These are phyloP conservation scores for Pseudoips prasinana DNA, from an alignment of 2,888 invertebrate genomes.

Conservation along the genomic window DNA sequence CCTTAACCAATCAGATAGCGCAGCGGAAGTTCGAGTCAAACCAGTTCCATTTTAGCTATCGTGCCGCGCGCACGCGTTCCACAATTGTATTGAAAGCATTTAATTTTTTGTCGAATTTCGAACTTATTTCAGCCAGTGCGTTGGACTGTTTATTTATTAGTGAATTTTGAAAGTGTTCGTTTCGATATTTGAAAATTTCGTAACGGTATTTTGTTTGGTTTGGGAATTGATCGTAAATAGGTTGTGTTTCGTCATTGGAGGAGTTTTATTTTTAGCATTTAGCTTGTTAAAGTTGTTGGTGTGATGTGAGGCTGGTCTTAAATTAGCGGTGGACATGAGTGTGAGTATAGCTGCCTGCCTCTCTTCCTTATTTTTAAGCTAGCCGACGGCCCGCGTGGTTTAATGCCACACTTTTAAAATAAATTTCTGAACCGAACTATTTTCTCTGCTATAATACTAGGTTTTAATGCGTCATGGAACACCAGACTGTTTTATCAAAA, in stretches of 20 bases:
- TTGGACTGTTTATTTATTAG: conserved; percentile 29
- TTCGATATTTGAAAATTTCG: conserved; percentile 21
- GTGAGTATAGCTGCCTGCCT: conserved; percentile 69
- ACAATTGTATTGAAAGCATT: conserved; percentile 41
- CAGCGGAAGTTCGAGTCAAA: conserved; percentile 67
- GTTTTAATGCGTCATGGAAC: no score
- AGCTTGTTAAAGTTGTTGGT: conserved; percentile 75
- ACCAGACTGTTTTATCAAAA: no score
- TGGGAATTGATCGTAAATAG: conserved; percentile 47
- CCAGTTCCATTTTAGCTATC: conserved; percentile 74
- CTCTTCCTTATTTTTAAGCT: conserved; percentile 66
- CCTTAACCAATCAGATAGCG: conserved; percentile 56
- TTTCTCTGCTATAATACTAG: no score
- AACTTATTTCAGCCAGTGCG: conserved; percentile 38
- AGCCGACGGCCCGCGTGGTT: conserved; percentile 36
- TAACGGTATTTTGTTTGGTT: conserved; percentile 24
- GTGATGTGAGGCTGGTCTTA: conserved; percentile 72
- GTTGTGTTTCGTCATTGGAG: conserved; percentile 69
- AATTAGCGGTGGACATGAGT: conserved; percentile 72
- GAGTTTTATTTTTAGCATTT: conserved; percentile 74
- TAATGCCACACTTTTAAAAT: conserved; percentile 15
- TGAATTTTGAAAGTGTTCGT: conserved; percentile 12
- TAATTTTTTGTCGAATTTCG: conserved; percentile 41
- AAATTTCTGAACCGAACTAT: no score
- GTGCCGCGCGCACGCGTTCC: conserved; percentile 57